Percentiles rank a stretch among this genome's conserved stretches.
These are phyloP conservation scores for Amphiduros pacificus DNA, from an alignment of 2,888 invertebrate genomes.

Conservation along the genomic window DNA sequence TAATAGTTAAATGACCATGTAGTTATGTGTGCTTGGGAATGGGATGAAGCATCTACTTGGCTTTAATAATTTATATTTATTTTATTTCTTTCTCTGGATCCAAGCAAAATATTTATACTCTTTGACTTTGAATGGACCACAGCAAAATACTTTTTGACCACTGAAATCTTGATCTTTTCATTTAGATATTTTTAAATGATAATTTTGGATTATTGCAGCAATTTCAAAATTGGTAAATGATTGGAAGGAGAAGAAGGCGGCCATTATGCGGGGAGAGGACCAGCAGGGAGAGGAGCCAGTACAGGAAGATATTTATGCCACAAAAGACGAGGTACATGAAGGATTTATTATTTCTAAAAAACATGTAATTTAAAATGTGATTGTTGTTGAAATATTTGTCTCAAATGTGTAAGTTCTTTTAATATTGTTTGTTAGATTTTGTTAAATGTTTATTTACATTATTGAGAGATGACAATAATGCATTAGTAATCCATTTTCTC, in stretches of 20 bases:
- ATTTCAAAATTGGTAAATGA: slow-evolving; percentile 69
- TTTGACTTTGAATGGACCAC: neutral
- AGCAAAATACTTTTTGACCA: neutral
- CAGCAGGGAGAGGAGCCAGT: slow-evolving; percentile 22
- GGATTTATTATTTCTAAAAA: neutral
- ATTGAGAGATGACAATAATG: no score
- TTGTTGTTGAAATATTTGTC: neutral
- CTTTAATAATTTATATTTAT: no score
- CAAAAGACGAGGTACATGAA: slow-evolving; percentile 41
- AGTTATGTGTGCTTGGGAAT: neutral
- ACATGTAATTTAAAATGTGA: neutral
- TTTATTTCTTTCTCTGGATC: no score
- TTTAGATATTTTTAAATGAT: no score
- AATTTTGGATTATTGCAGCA: slow-evolving; percentile 48
- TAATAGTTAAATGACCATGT: neutral
- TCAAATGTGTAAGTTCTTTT: neutral
- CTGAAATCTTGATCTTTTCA: no score
- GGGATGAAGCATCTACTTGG: neutral
- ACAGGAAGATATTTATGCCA: slow-evolving; percentile 73
- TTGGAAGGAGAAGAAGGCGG: slow-evolving; percentile 69
- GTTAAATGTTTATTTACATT: no score
- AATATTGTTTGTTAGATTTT: no score
- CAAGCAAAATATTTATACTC: no score
- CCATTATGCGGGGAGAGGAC: slow-evolving; percentile 47
- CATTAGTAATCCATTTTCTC: no score